Conservation (phyloP, 2,888 invertebrate genomes). For the Drosophila subquinaria region DNA sequence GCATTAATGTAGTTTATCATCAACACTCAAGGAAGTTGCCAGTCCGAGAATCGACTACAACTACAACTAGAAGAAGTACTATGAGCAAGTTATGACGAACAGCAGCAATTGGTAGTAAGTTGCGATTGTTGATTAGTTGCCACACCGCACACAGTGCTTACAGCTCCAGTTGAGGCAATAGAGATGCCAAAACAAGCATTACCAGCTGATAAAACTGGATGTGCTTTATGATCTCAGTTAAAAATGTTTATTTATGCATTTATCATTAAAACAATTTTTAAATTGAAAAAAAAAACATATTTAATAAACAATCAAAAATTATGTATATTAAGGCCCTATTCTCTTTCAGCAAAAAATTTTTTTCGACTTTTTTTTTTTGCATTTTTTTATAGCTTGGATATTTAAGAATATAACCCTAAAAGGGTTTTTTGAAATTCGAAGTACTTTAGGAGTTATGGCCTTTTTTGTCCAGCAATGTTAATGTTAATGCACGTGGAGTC, state of each 20-base stretch:
- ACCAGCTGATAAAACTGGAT: constrained; percentile 1
- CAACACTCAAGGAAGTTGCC: constrained; percentile 40
- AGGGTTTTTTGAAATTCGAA: too few relatives aligned
- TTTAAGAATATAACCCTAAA: too few relatives aligned
- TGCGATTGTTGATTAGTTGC: constrained; percentile 53
- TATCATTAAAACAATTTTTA: not conserved
- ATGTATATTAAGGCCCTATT: too few relatives aligned
- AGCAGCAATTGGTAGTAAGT: constrained; percentile 51
- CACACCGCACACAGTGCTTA: constrained; percentile 50
- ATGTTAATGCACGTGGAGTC: too few relatives aligned
- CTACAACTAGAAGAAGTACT: constrained; percentile 4
- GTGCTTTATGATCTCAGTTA: not conserved
- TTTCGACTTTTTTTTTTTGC: too few relatives aligned
- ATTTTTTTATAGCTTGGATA: too few relatives aligned
- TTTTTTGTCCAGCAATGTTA: too few relatives aligned
- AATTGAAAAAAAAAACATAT: too few relatives aligned
- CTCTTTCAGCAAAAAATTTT: too few relatives aligned
- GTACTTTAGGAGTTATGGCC: too few relatives aligned
- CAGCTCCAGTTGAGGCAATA: constrained; percentile 16
- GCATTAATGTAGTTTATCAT: constrained; percentile 82
- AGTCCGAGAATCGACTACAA: constrained; percentile 14
- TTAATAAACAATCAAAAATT: too few relatives aligned
- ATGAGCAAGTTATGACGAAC: constrained; percentile 49
- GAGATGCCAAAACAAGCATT: constrained; percentile 23
- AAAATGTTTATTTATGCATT: too few relatives aligned